phyloP scores from a whole-genome alignment of 2,888 invertebrate species.

The Arenicola marina region DNA sequence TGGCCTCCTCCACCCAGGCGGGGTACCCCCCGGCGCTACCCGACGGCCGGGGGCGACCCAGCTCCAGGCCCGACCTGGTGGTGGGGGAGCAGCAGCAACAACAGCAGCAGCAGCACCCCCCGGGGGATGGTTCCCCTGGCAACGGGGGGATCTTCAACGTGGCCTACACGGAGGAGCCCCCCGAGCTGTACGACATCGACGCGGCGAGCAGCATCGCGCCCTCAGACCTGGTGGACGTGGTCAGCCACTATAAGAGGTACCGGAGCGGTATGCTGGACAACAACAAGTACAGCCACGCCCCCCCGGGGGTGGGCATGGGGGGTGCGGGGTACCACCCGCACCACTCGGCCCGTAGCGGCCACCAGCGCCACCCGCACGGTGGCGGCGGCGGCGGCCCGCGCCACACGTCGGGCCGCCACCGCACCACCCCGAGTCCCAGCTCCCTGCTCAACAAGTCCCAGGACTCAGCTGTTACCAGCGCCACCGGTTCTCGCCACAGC shows the following conservation, averaged over 20 bases:
- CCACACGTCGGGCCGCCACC: background rate
- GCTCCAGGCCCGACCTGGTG: slow-evolving; percentile 91
- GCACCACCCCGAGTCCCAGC: slow-evolving; percentile 21
- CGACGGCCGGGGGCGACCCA: slow-evolving; percentile 68
- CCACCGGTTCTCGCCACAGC: slow-evolving; percentile 11
- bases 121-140: slow-evolving; percentile 52
- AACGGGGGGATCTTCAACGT: slow-evolving; percentile 33
- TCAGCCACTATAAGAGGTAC: slow-evolving; percentile 92
- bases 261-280: slow-evolving; percentile 66
- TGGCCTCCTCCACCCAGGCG: slow-evolving; percentile 83
- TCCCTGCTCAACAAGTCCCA: slow-evolving; percentile 5
- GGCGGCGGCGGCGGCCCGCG: background rate
- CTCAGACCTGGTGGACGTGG: slow-evolving; percentile 86
- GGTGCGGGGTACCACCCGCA: background rate
- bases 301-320: background rate
- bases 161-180: slow-evolving; percentile 50
- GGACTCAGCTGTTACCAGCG: background rate
- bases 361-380: background rate
- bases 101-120: slow-evolving; percentile 38
- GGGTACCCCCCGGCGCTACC: no score
- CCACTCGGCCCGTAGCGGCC: background rate
- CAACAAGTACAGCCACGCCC: background rate
- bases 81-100: slow-evolving; percentile 71
- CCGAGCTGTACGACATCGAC: slow-evolving; percentile 80
- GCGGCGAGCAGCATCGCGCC: slow-evolving; percentile 97